Percentiles rank a stretch among this genome's conserved stretches.
phyloP scores from a whole-genome alignment of 1,140 invertebrate species.

The Drosophila bifasciata region DNA sequence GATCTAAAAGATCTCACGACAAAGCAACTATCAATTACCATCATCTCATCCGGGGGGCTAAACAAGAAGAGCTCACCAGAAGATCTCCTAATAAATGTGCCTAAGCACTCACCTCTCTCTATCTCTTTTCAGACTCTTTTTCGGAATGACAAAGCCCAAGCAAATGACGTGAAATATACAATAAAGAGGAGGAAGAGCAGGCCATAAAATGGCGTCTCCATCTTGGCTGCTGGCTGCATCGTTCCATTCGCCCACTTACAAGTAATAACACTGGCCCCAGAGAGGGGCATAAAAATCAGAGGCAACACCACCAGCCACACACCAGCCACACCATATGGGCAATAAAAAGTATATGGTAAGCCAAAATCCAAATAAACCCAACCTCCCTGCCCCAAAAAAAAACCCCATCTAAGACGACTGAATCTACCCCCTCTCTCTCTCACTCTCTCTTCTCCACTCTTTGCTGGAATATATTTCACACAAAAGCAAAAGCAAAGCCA shows the following conservation, averaged over 20 bases:
- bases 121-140: constrained; percentile 25
- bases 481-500: constrained; percentile 50
- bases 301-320: constrained; percentile 20
- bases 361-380: constrained; percentile 44
- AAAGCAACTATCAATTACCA: constrained; percentile 73
- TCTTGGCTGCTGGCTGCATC: constrained; percentile 1
- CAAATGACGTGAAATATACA: constrained; percentile 72
- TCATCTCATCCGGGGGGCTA: constrained; percentile 57
- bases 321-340: constrained; percentile 41
- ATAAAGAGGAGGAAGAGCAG: constrained; percentile 45
- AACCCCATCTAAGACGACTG: constrained; percentile 5
- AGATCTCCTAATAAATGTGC: constrained; percentile 52
- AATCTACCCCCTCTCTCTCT: too few relatives aligned
- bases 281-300: constrained; percentile 68
- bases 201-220: constrained; percentile 56
- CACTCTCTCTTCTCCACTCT: too few relatives aligned
- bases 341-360: constrained; percentile 72
- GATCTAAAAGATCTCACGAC: constrained; percentile 7
- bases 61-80: constrained; percentile 57
- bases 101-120: constrained; percentile 38
- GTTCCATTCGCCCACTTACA: constrained; percentile 64
- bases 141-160: constrained; percentile 67
- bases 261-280: constrained; percentile 59
- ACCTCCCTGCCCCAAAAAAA: constrained; percentile 5
- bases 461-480: constrained; percentile 40